phyloP scores from a whole-genome alignment of 2,888 invertebrate genomes.

The Drosophila quasianomalipes region DNA sequence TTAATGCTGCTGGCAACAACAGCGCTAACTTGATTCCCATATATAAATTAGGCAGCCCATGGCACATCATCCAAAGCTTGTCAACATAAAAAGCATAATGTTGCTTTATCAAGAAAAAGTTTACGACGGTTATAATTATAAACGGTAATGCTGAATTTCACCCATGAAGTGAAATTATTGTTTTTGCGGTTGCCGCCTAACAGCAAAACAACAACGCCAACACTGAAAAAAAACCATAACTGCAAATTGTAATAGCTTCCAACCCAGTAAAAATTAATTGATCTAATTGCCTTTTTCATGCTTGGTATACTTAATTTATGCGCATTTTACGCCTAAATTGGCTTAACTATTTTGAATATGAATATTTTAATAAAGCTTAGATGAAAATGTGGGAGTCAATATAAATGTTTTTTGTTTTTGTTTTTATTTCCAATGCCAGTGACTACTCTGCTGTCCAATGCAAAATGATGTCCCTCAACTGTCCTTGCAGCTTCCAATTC shows the following conservation, averaged over 20 bases:
- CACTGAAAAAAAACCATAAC: conserved; percentile 2
- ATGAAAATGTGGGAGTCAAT: neutral
- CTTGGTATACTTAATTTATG: neutral
- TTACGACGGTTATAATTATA: conserved; percentile 39
- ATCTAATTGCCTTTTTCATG: conserved; percentile 1
- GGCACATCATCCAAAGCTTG: conserved; percentile 26
- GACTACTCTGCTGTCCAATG: neutral
- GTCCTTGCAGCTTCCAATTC: neutral
- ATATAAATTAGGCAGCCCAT: conserved; percentile 37
- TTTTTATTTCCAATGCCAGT: neutral
- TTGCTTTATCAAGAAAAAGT: conserved; percentile 24
- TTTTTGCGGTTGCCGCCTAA: conserved; percentile 23
- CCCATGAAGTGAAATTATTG: conserved; percentile 68
- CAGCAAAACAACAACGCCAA: conserved; percentile 4
- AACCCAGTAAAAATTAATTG: neutral
- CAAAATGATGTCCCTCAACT: neutral
- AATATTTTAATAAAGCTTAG: neutral
- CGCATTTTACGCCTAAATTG: neutral
- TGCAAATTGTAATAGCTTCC: neutral
- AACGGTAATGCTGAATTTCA: conserved; percentile 66
- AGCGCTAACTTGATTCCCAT: conserved; percentile 24
- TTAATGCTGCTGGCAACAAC: conserved; percentile 2
- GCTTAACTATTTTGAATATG: neutral
- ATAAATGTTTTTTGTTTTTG: neutral
- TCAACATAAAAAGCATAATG: conserved; percentile 45